A percentile compares a stretch with the other conserved stretches of the same genome.
Evolutionary conservation across 2,797 vertebrate species (phyloP).

Genomic region (Myotis myotis): DNA sequence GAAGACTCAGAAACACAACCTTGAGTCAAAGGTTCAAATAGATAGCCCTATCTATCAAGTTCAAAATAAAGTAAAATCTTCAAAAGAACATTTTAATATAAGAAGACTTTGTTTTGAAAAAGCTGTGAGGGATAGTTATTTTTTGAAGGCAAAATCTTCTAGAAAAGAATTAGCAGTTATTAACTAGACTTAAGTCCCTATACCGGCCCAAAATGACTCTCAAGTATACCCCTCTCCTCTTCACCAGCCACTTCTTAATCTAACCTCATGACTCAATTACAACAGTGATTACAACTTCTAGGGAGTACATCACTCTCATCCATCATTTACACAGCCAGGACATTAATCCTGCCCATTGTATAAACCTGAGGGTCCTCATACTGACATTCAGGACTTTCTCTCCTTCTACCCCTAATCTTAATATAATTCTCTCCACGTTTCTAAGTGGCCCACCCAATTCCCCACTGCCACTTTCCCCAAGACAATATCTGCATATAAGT

Average conservation of each 20-base stretch:
- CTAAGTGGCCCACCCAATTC: background rate
- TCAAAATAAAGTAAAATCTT: conserved; percentile 40
- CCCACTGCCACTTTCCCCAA: background rate
- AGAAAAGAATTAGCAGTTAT: conserved; percentile 18
- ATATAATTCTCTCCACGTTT: background rate
- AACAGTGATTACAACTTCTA: background rate
- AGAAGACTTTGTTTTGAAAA: conserved; percentile 29
- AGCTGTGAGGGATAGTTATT: background rate
- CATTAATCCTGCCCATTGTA: background rate
- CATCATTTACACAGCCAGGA: background rate
- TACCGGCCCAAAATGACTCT: conserved; percentile 3
- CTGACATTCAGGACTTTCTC: background rate
- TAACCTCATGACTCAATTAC: conserved; percentile 28
- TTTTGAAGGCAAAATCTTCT: conserved; percentile 37
- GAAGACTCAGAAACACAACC: conserved; percentile 25
- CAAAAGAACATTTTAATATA: conserved; percentile 16
- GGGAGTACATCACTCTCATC: background rate
- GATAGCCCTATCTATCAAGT: conserved; percentile 31
- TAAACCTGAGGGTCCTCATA: background rate
- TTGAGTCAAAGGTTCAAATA: conserved; percentile 7
- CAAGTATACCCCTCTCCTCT: background rate
- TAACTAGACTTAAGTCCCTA: conserved; percentile 17
- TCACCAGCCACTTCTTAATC: conserved; percentile 34
- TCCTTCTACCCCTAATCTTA: background rate
- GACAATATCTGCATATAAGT: background rate